phyloP scores from a whole-genome alignment of 2,888 invertebrate species.

The Chymomyza amoena region DNA sequence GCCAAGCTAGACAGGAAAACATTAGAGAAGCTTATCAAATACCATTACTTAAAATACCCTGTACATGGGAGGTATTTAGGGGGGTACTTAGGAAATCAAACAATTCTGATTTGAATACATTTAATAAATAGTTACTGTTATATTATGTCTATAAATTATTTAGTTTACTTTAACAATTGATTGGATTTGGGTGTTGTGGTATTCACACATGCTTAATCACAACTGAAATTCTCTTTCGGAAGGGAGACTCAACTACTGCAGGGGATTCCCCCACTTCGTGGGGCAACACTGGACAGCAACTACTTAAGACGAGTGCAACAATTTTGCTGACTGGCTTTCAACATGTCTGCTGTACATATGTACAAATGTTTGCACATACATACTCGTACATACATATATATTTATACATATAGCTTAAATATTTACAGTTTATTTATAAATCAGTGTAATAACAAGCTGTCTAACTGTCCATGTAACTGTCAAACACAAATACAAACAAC shows the following conservation, averaged over 20 bases:
- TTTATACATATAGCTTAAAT: conserved; percentile 43
- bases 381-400: too few species aligned
- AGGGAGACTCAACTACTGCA: not conserved
- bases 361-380: too few species aligned
- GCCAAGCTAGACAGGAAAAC: not conserved
- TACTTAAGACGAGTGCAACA: not conserved
- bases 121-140: not conserved
- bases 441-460: conserved; percentile 71
- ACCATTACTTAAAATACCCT: not conserved
- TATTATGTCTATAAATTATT: not conserved
- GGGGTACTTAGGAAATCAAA: not conserved
- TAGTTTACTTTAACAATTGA: not conserved
- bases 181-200: not conserved
- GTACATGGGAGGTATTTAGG: not conserved
- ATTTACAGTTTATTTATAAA: conserved; percentile 71
- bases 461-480: conserved; percentile 58
- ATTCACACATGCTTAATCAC: not conserved
- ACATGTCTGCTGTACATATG: conserved; percentile 26
- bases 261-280: too few species aligned
- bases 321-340: conserved; percentile 14
- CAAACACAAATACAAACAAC: conserved; percentile 29
- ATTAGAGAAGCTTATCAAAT: not conserved
- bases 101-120: not conserved
- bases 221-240: not conserved
- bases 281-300: too few species aligned